Percentiles rank a stretch among this genome's conserved stretches.
phyloP scores from a whole-genome alignment of 2,113 vertebrate species.

The Piprites chloris region DNA sequence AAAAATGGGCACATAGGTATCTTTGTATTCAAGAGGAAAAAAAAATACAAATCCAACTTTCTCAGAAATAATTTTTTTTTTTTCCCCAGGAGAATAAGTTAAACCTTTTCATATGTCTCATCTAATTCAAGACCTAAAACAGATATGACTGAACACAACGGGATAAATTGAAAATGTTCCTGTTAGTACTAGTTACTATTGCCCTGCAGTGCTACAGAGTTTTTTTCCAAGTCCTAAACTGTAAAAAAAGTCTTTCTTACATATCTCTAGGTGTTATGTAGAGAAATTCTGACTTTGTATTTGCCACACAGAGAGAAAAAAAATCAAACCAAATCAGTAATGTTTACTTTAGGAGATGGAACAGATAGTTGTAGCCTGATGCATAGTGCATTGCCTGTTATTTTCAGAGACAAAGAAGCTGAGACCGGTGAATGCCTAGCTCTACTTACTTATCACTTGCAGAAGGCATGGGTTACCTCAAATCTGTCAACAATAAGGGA shows the following conservation, averaged over 20 bases:
- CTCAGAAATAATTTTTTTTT: neutral
- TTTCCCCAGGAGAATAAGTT: neutral
- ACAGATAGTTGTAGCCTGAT: neutral
- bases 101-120: neutral
- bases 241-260: neutral
- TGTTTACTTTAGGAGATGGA: neutral
- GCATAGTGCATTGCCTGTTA: neutral
- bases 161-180: neutral
- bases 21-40: neutral
- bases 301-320: neutral
- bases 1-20: neutral
- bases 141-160: neutral
- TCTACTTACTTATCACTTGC: neutral
- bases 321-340: neutral
- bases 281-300: neutral
- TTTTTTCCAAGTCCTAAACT: neutral
- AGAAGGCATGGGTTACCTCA: slow-evolving; percentile 48
- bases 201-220: neutral
- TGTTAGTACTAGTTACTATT: neutral
- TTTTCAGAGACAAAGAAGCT: neutral
- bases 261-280: neutral
- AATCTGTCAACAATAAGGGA: slow-evolving; percentile 45
- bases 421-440: neutral
- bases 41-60: neutral
- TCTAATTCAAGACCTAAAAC: neutral